Evolutionary conservation across 2,113 vertebrate genomes (phyloP), one percentile per base, ranked within the genome.

Genomic region (Piprites chloris): DNA sequence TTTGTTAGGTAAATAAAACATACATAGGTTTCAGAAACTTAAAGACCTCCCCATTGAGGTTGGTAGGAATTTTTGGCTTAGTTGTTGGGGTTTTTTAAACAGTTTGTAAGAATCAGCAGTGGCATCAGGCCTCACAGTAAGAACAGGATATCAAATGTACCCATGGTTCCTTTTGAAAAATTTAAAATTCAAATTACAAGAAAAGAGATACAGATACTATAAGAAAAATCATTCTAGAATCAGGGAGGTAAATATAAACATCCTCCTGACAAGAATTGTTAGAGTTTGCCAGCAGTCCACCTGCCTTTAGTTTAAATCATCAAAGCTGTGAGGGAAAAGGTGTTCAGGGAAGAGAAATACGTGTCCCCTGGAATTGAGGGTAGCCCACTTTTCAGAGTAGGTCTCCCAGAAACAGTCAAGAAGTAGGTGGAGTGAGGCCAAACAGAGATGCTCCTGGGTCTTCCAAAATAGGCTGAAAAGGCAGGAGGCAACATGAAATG

Each of bases 1-100:
- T 84, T 76, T 58, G 19, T 18, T 37, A 75, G 39, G 16, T 71
- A 59, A 50, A 50, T 67, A 55, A 84, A 78, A 39, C 9, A 11
- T 7, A 24, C 19, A 6, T 67, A 61, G 56, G 21, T 78, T 87
- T 72, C 32, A 85, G 52, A 59, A 81, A 44, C 12, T 17, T 15
- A 20, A 39, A 59, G 63, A 8, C 5, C 12, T 72, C 81, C 24
- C 12, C 0, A 0, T 14, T 47, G 33, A 78, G 28, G 78, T 41
- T 74, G 11, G 17, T 16, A 41, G 85, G 35, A 33, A 49, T 74
- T 15, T 37, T 22, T 53, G n/a, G 6, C 19, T 72, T 75, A 61
- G 20, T 49, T 71, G 49, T 5, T 85, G n/a, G n/a, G n/a, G n/a
- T 42, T 26, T 16, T 53, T 87, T 39, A 27, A 69, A n/a, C 6